These are phyloP conservation scores for Elephantulus edwardii DNA, from an alignment of 2,113 vertebrate genomes.

Conservation along the genomic window DNA sequence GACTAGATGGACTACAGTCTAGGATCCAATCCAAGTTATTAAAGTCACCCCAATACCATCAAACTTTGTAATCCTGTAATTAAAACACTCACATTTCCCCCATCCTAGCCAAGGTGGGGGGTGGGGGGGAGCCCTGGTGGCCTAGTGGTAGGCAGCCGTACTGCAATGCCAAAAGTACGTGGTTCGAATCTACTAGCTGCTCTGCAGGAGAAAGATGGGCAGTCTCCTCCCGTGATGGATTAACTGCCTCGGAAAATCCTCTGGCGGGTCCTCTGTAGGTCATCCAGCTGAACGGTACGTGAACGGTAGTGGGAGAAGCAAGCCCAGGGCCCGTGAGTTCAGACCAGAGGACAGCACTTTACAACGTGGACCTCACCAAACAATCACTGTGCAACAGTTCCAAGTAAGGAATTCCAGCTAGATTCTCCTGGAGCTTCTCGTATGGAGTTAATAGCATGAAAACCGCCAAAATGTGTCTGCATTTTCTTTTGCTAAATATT, in stretches of 20 bases:
- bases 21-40: neutral
- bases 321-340: constrained; percentile 25
- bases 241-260: too few relatives aligned
- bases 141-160: too few relatives aligned
- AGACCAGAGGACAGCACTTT: constrained; percentile 26
- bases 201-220: too few relatives aligned
- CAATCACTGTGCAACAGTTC: constrained; percentile 36
- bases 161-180: too few relatives aligned
- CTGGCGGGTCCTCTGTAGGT: too few relatives aligned
- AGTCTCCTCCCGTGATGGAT: too few relatives aligned
- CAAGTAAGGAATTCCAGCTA: constrained; percentile 34
- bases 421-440: constrained; percentile 55
- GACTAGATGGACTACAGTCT: neutral
- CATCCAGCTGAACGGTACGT: too few relatives aligned
- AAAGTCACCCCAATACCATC: neutral
- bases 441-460: constrained; percentile 37
- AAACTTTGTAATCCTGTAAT: neutral
- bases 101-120: constrained; percentile 51
- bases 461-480: constrained; percentile 38
- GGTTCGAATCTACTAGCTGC: too few relatives aligned
- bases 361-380: constrained; percentile 21
- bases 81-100: constrained; percentile 56
- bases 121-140: too few relatives aligned
- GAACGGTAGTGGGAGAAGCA: constrained; percentile 22
- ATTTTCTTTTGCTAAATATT: too few relatives aligned